Base-by-base conservation (phyloP, 2,113 vertebrate genomes). In the Atlantisia rogersi region DNA sequence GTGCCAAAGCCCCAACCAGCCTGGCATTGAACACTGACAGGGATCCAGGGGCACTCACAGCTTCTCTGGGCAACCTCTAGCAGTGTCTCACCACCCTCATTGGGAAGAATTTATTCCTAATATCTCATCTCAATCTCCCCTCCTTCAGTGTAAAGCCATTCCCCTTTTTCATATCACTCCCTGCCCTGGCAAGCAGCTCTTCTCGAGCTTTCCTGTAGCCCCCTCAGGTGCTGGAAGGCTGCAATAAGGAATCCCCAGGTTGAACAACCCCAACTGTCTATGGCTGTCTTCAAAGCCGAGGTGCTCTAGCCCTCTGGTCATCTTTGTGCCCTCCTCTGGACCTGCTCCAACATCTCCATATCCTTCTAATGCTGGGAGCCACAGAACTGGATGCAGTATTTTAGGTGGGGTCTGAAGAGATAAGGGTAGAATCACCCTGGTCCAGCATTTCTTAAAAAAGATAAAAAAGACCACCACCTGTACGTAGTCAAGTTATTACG, bases 261-360 rank as follows among this genome's bases (percentile, higher is more conserved):
- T 90, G 9, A 62, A 62, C 8, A 29, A 6, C 6, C 4, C 12
- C 63, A 56, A 3, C 7, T 55, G 2, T 65, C 37, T 52, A 22
- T 44, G 32, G 17, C 52, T 79, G 4, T 58, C 20, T 1, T 32
- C 17, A 26, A 0, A 73, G 10, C 1, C 6, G 44, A 73, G 25
- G 12, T 20, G 4, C 4, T 71, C 18, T 46, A 32, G 12, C 4
- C 15, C 32, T 6, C 26, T 18, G 11, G 39, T 15, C 10, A 44
- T 28, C 5, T 48, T 39, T 0, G 0, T n/a, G 44, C 7, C 26
- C 8, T 48, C 4, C 20, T 32, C 42, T 58, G 18, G 21, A 71
- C 50, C 3, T 0, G 0, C 6, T 71, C 1, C 0, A 79, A 1
- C 26, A 65, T 32, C 10, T 44, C 26, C 18, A 5, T 35, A 11